Evolutionary conservation across 2,797 vertebrate genomes (phyloP), one percentile per base, ranked within the genome.

Genomic region (Intellagama lesueurii): DNA sequence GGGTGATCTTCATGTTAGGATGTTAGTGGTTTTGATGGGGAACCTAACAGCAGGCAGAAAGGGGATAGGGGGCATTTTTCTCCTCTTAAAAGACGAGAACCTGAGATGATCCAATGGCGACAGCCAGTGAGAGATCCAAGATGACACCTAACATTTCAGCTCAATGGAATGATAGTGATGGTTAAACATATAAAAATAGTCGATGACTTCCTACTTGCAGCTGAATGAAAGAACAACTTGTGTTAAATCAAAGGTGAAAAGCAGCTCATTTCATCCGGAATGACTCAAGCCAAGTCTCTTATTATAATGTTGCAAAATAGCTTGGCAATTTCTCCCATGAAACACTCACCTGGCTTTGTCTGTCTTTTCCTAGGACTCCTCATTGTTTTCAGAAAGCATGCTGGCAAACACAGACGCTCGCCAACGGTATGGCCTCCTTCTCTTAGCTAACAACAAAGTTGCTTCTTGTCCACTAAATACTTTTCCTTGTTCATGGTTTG

Each of bases 251-350:
- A 56, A 7, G 44, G 19, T 49, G 49, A 32, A 22, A 52, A n/a
- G 35, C 40, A 8, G 26, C 84, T 70, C 16, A n/a, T 73, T 78
- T 85, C 35, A 75, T 49, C 19, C 35, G 26, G 28, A 28, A 77
- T 73, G 83, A 76, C 28, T 85, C 70, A 81, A 72, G 32, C 47
- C 79, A 35, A 72, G 19, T 52, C 78, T 78, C 60, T 64, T 24
- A 83, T 83, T 16, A 56, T 44, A 32, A 68, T 82, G 49, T 88
- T 81, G 52, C 68, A 78, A 83, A 82, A 75, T 60, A 85, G 6
- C 17, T 66, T 12, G 76, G 66, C 32, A 60, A 52, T 79, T 86
- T 35, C 77, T 40, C 44, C 76, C 32, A 47, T 11, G 44, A 28
- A 81, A 26, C 76, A 44, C 17, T 60, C 24, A 47, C 24, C n/a